phyloP scores from a whole-genome alignment of 2,113 vertebrate genomes.

The Natator depressus region DNA sequence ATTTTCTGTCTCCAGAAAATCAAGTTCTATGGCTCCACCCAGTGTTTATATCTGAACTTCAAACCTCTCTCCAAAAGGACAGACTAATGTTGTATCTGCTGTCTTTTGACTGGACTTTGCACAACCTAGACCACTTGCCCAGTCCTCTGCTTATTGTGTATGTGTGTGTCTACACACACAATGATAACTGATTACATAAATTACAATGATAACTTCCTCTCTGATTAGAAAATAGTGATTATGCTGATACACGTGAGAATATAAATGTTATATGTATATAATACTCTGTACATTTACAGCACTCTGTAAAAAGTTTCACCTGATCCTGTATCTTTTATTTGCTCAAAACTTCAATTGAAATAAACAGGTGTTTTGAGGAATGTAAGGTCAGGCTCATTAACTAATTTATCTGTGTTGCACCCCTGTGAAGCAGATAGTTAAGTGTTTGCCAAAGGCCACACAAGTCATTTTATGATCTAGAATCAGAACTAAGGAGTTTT shows the following conservation, averaged over 20 bases:
- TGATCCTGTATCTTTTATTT: background rate
- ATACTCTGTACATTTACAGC: background rate
- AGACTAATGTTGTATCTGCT: background rate
- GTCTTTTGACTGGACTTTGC: background rate
- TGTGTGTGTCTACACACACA: background rate
- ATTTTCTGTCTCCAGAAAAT: background rate
- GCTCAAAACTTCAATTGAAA: background rate
- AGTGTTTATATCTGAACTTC: background rate
- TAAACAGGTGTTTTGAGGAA: background rate
- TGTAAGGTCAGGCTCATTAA: background rate
- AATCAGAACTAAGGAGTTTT: background rate
- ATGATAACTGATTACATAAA: too few relatives aligned
- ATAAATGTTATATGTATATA: background rate
- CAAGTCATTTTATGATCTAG: background rate
- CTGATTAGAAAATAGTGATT: background rate
- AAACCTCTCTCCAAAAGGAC: background rate
- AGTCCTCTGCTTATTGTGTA: background rate
- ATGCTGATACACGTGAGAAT: background rate
- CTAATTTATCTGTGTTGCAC: background rate
- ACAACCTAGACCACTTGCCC: background rate
- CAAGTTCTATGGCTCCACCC: background rate
- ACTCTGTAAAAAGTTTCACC: background rate
- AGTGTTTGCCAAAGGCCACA: background rate
- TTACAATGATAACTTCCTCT: background rate
- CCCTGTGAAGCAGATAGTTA: background rate